These are phyloP conservation scores for Desmophyllum pertusum DNA, from an alignment of 92 coral and sea anemone genomes.

Conservation along the genomic window DNA sequence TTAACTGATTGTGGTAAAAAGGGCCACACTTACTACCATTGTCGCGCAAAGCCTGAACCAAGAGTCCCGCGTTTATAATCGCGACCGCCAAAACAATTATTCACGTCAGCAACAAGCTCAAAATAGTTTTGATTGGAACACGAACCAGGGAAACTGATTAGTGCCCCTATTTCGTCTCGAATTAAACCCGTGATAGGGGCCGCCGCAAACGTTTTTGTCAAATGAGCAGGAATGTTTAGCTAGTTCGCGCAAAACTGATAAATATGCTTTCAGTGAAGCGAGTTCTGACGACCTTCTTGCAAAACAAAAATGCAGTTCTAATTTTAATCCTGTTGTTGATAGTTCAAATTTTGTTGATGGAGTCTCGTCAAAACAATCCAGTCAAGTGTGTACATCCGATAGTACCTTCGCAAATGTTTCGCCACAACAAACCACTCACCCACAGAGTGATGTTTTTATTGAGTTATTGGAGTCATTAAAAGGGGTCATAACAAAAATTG, in stretches of 20 bases:
- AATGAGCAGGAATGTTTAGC: neutral
- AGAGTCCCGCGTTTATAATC: neutral
- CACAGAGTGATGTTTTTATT: too few species aligned
- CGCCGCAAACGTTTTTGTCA: neutral
- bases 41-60: constrained; percentile 4
- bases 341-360: too few species aligned
- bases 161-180: neutral
- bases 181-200: neutral
- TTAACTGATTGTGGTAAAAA: neutral
- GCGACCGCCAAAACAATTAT: neutral
- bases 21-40: neutral
- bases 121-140: neutral
- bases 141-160: neutral
- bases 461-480: too few species aligned
- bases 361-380: too few species aligned
- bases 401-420: too few species aligned
- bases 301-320: too few species aligned
- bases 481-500: too few species aligned
- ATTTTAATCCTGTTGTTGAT: too few species aligned
- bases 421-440: too few species aligned
- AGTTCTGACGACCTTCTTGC: neutral
- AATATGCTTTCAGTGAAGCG: neutral
- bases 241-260: neutral
- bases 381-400: too few species aligned
- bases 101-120: neutral